Conservation (phyloP, 2,888 invertebrate species). For the Pterobdella sp. region DNA sequence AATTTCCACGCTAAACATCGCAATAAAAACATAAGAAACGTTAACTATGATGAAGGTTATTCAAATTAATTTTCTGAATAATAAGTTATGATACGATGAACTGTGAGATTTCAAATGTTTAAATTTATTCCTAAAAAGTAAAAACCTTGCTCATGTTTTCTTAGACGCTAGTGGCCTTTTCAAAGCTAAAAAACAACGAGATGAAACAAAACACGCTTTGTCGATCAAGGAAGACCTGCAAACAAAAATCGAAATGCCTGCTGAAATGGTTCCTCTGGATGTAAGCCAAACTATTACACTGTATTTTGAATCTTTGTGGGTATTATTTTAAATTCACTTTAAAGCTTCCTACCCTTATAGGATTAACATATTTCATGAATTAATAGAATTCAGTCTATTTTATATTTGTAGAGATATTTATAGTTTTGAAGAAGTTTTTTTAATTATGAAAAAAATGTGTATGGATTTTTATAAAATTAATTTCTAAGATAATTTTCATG, state of each 20-base stretch:
- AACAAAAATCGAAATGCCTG: constrained; percentile 27
- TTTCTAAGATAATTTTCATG: too few species aligned
- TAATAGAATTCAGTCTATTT: too few species aligned
- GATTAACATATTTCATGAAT: too few species aligned
- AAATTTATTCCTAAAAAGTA: not conserved
- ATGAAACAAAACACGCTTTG: constrained; percentile 23
- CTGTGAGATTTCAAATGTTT: not conserved
- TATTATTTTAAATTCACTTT: too few species aligned
- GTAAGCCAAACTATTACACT: too few species aligned
- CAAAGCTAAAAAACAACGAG: constrained; percentile 24
- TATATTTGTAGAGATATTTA: not conserved
- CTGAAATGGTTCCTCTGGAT: constrained; percentile 26
- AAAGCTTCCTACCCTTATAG: too few species aligned
- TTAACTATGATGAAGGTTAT: constrained; percentile 24
- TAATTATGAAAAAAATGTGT: not conserved
- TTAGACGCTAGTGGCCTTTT: constrained; percentile 32
- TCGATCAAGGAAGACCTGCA: constrained; percentile 18
- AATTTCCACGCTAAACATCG: constrained; percentile 17
- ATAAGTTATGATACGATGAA: not conserved
- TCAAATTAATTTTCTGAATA: not conserved
- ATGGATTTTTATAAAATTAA: too few species aligned
- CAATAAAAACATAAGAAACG: constrained; percentile 9
- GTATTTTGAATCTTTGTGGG: too few species aligned
- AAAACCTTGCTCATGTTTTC: not conserved
- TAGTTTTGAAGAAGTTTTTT: not conserved